These are phyloP conservation scores for Scelioninae gen. 2 DNA, from an alignment of 2,888 invertebrate genomes.

Conservation along the genomic window DNA sequence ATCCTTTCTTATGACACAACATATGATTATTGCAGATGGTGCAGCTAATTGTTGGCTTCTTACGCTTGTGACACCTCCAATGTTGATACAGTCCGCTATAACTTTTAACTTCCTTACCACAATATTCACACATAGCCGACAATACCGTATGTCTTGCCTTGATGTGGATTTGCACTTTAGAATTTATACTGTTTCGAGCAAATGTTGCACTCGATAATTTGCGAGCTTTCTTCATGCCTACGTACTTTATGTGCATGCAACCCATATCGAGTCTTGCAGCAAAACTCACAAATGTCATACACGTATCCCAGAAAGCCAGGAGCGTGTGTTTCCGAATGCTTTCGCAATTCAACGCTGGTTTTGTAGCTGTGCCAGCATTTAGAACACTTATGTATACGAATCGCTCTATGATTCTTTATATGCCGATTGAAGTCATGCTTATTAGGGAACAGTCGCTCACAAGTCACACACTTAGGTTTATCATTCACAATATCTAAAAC, in stretches of 20 bases:
- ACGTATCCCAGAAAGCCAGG: constrained; percentile 57
- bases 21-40: constrained; percentile 55
- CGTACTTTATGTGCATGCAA: constrained; percentile 60
- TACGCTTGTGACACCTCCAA: constrained; percentile 34
- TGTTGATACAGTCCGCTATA: constrained; percentile 31
- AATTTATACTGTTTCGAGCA: constrained; percentile 56
- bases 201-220: constrained; percentile 34
- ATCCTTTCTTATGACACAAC: constrained; percentile 58
- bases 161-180: constrained; percentile 41
- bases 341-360: constrained; percentile 34
- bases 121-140: constrained; percentile 45
- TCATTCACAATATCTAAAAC: constrained; percentile 37
- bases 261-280: constrained; percentile 69
- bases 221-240: constrained; percentile 26
- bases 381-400: constrained; percentile 58
- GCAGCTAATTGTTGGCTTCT: constrained; percentile 52
- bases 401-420: constrained; percentile 73
- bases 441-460: constrained; percentile 74
- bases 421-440: constrained; percentile 76
- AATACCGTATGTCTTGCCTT: constrained; percentile 26
- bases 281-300: constrained; percentile 69
- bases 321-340: constrained; percentile 30
- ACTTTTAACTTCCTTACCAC: constrained; percentile 24
- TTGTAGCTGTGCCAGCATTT: constrained; percentile 32
- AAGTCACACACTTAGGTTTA: constrained; percentile 34